Evolutionary conservation across 2,797 vertebrate genomes (phyloP).

Genomic region (Syngnathus acus): DNA sequence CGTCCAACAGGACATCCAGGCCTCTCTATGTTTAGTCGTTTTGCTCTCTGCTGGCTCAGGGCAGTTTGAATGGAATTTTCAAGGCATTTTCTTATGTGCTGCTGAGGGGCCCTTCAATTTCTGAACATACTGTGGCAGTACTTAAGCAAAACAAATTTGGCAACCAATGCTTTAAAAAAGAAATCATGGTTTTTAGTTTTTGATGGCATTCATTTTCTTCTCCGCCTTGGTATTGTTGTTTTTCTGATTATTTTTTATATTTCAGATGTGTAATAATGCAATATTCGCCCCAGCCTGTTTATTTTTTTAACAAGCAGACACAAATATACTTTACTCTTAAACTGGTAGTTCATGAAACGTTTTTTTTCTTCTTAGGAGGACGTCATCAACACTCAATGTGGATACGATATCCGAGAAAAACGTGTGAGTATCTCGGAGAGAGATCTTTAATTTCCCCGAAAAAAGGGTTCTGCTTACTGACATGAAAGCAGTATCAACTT

Average conservation of each 20-base stretch:
- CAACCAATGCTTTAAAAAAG: neutral
- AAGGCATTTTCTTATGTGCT: constrained; percentile 8
- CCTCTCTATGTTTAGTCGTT: constrained; percentile 25
- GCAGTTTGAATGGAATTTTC: constrained; percentile 22
- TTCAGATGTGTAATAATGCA: neutral
- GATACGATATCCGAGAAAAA: constrained; percentile 94
- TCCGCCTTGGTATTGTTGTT: neutral
- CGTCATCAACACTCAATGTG: constrained; percentile 98
- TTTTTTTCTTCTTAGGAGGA: constrained; percentile 77
- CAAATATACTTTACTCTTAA: neutral
- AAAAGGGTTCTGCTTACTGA: neutral
- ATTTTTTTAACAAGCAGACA: neutral
- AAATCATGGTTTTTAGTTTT: neutral
- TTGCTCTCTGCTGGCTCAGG: constrained; percentile 13
- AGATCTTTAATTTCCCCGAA: neutral
- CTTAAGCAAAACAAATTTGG: constrained; percentile 4
- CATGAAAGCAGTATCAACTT: neutral
- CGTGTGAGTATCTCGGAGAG: constrained; percentile 70
- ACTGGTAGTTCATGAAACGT: neutral
- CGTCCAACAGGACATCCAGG: constrained; percentile 42
- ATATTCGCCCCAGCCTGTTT: neutral
- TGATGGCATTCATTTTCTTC: neutral
- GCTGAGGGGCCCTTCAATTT: constrained; percentile 22
- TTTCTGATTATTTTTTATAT: neutral
- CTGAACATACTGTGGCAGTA: constrained; percentile 12